These are phyloP conservation scores for Monomorium pharaonis DNA, from an alignment of 1,140 invertebrate genomes.

Conservation along the genomic window DNA sequence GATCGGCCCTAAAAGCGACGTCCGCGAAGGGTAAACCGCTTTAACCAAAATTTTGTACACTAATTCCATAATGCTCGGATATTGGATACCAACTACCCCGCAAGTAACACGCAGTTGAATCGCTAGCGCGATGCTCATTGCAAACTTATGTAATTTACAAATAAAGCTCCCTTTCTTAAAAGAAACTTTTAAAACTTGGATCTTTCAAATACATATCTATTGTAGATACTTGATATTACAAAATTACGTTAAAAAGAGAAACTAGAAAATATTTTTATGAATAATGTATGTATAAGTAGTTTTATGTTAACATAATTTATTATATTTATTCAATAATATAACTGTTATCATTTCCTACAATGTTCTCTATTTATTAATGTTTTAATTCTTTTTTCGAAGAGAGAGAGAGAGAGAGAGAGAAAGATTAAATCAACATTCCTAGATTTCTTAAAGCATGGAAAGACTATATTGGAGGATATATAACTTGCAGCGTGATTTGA, in stretches of 20 bases:
- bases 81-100: constrained; percentile 9
- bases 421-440: too few species aligned
- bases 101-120: not conserved
- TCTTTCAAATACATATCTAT: too few species aligned
- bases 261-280: too few species aligned
- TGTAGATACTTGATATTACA: too few species aligned
- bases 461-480: not conserved
- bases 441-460: not conserved
- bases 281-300: too few species aligned
- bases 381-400: too few species aligned
- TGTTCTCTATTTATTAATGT: too few species aligned
- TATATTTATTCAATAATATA: too few species aligned
- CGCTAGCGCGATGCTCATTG: not conserved
- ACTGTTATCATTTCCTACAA: too few species aligned
- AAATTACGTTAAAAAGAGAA: too few species aligned
- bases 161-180: not conserved
- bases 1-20: not conserved
- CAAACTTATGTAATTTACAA: not conserved
- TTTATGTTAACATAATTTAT: too few species aligned
- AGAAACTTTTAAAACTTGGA: not conserved
- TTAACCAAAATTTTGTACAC: constrained; percentile 12
- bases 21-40: not conserved
- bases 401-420: too few species aligned
- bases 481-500: not conserved
- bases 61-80: not conserved